Percentiles rank a stretch among this genome's conserved stretches.
These are phyloP conservation scores for Adineta ricciae DNA, from an alignment of 2,888 invertebrate species.

Conservation along the genomic window DNA sequence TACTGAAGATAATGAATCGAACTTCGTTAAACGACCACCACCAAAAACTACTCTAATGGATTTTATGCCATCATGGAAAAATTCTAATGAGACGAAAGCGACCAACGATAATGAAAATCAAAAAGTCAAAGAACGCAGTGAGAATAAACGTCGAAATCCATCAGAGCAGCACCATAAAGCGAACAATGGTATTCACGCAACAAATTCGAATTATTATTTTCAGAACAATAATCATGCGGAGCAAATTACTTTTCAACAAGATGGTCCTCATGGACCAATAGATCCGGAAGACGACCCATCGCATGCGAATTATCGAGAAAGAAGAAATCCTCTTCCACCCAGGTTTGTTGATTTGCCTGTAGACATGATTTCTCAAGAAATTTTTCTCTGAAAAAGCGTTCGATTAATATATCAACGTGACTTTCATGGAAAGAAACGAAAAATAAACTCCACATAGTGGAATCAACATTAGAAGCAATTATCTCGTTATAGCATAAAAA, in stretches of 20 bases:
- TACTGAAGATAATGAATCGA: not conserved
- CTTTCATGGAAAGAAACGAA: too few relatives aligned
- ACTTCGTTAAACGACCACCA: not conserved
- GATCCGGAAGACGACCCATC: not conserved
- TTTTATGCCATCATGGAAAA: not conserved
- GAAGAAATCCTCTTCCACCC: constrained; percentile 9
- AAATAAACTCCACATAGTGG: too few relatives aligned
- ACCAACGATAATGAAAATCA: not conserved
- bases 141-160: not conserved
- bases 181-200: not conserved
- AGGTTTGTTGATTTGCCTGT: not conserved
- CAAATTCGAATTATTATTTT: not conserved
- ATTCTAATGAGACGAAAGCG: not conserved
- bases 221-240: not conserved
- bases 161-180: not conserved
- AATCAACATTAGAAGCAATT: too few relatives aligned
- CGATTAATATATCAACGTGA: too few relatives aligned
- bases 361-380: too few relatives aligned
- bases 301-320: not conserved
- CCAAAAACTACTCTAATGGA: not conserved
- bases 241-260: not conserved
- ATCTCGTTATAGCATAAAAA: too few relatives aligned
- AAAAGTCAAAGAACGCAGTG: not conserved
- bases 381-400: too few relatives aligned
- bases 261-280: not conserved